Conservation (phyloP, 2,797 vertebrate genomes). For the Myioborus melanocephalus region DNA sequence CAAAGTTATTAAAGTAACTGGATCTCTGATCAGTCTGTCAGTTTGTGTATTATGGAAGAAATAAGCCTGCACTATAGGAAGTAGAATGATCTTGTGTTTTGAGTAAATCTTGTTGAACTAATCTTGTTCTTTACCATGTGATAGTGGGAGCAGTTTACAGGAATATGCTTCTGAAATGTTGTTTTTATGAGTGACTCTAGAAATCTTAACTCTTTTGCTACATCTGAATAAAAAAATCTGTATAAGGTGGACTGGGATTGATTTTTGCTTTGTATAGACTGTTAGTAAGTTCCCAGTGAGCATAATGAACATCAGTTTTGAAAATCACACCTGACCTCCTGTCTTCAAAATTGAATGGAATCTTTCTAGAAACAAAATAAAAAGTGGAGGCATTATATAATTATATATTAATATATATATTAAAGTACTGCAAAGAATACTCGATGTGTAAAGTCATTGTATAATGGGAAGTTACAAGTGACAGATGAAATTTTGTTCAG, state of each 20-base stretch:
- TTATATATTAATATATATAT: too few species aligned
- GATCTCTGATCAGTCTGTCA: background rate
- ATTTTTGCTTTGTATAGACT: background rate
- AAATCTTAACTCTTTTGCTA: background rate
- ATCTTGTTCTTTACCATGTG: background rate
- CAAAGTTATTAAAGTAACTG: background rate
- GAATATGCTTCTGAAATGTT: background rate
- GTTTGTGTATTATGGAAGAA: background rate
- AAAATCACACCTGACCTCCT: background rate
- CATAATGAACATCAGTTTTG: background rate
- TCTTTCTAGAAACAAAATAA: background rate
- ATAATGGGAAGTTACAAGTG: background rate
- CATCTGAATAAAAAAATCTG: background rate
- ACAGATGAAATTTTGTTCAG: background rate
- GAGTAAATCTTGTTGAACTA: background rate
- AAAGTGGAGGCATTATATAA: background rate
- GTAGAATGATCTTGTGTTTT: background rate
- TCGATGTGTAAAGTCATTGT: background rate
- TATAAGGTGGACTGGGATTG: background rate
- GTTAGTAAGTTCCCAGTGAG: background rate
- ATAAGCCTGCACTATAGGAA: background rate
- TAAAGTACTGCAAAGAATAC: background rate
- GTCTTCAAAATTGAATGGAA: background rate
- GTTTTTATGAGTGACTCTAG: background rate
- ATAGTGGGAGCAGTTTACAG: background rate